Base-by-base conservation (phyloP, 2,113 vertebrate species). In the Myotis brandtii region DNA sequence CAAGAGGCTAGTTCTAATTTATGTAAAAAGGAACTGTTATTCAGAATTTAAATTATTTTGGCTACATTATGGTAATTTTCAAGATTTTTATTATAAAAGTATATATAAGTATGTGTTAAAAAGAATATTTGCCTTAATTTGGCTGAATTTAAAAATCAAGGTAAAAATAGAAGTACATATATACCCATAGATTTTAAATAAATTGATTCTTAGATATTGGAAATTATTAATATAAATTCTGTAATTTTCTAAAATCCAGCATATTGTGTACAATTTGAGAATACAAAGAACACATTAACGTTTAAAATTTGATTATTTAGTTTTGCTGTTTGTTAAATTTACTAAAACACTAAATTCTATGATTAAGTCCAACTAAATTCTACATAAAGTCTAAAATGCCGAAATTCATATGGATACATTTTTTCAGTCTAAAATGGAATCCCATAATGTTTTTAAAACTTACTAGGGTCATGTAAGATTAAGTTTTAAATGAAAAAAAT, bases 161-260 rank as follows among this genome's bases (percentile, higher is more conserved):
- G 11, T 48, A 66, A 46, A 79, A 11, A n/a, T 79, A 67, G 17
- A 86, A 0, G 6, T 46, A 37, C 48, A 27, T 56, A 23, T 56
- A 86, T 96, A 67, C 37, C 2, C 37, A 3, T 79, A 32, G 5
- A 9, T 89, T 90, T 93, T 37, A 83, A 94, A 79, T 86, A n/a
- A 69, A 9, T 37, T 14, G 86, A 73, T 90, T 80, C 17, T 86
- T 96, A 32, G 9, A 92, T 18, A 82, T 25, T 86, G 12, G 12
- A 87, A 86, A 86, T 86, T 90, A 56, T 50, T 92, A 70, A 89
- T 83, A n/a, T 37, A 80, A 73, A 17, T 10, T 91, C 37, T 69
- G 7, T 87, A 88, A 25, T 84, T 76, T 94, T 97, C 16, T 83
- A 62, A 90, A 86, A 70, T n/a, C 7, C 37, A 79, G 2, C 3